Base-by-base conservation (phyloP, 2,888 invertebrate genomes). In the Calameuta filiformis region DNA sequence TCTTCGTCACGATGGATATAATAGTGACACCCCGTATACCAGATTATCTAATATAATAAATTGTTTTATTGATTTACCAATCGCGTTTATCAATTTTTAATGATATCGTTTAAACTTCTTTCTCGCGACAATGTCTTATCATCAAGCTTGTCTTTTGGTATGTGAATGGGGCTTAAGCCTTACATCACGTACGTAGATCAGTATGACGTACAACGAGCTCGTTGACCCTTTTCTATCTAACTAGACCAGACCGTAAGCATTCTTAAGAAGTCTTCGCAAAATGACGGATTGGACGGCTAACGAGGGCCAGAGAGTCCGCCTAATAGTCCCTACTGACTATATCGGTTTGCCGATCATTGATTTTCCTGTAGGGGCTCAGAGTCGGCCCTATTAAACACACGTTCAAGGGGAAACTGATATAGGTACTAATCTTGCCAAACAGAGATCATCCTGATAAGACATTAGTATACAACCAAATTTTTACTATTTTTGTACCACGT, bases 221-320 rank as follows among this genome's bases (percentile, higher is more conserved):
- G 69, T 82, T 80, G 81, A 81, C 83, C 81, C 85, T 80, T 79
- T 79, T 79, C 74, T 79, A 78, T 75, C n/a, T 69, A 69, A 4
- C 69, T 11, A 69, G 69, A 69, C 69, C 33, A 69, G 69, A 69
- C 77, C 77, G 82, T 84, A 83, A 86, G 83, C 82, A 81, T 79
- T 81, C 85, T 83, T 86, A 81, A 81, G 82, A 81, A 84, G 81
- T 84, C 81, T 81, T 77, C 74, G 76, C 78, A 76, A 86, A 86
- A 86, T 85, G 87, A 86, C 84, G 84, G 86, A 87, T 87, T 79
- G 84, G 77, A 75, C 78, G 80, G 77, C 82, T 87, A 85, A 85
- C 85, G 84, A 84, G 84, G 83, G 79, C 78, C 71, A 69, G 74
- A 35, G 74, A 71, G 73, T 76, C 75, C 69, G 69, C 35, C 73